Evolutionary conservation across 2,113 vertebrate genomes (phyloP).

Genomic region (Chloroceryle aenea): DNA sequence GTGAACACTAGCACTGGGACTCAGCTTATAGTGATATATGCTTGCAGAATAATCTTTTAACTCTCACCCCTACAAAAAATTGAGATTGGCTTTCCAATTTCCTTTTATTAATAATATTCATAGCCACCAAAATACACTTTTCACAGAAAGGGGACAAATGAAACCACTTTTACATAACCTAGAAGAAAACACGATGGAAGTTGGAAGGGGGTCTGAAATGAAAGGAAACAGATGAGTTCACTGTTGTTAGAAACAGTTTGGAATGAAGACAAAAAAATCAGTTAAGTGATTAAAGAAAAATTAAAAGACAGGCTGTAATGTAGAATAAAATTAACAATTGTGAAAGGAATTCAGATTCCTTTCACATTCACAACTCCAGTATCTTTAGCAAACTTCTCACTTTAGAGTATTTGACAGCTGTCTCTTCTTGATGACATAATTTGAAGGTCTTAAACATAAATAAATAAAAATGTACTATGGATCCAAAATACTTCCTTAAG

Average conservation of each 20-base stretch:
- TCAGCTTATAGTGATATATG: neutral
- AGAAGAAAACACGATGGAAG: neutral
- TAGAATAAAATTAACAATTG: neutral
- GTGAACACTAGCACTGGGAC: neutral
- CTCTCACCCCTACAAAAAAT: neutral
- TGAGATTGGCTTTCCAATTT: neutral
- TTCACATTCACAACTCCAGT: neutral
- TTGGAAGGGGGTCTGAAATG: neutral
- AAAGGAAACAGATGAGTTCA: neutral
- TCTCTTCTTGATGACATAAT: neutral
- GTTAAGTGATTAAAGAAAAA: neutral
- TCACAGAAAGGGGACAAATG: neutral
- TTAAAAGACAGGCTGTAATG: neutral
- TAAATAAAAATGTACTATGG: neutral
- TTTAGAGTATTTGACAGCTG: neutral
- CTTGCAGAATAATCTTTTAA: neutral
- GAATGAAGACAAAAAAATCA: neutral
- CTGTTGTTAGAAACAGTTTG: neutral
- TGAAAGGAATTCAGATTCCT: neutral
- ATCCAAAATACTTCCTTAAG: neutral
- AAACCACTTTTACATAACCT: neutral
- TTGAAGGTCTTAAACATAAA: neutral
- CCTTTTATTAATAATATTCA: neutral
- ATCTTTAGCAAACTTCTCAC: neutral
- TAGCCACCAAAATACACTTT: neutral